phyloP scores from a whole-genome alignment of 1,140 invertebrate species.

The Rhyzopertha dominica region DNA sequence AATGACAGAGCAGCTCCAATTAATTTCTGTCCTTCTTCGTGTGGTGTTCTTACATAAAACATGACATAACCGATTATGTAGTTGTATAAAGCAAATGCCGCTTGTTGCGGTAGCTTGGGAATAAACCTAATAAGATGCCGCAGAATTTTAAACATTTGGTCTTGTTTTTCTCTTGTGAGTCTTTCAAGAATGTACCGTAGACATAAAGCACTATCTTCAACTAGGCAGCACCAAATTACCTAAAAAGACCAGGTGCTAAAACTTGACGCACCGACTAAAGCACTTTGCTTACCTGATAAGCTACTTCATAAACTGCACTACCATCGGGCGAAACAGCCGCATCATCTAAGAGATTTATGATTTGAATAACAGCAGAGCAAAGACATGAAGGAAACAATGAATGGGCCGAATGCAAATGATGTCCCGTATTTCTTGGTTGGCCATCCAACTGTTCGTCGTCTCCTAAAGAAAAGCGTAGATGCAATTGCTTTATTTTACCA shows the following conservation, averaged over 20 bases:
- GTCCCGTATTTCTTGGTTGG: conserved; percentile 60
- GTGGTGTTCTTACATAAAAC: conserved; percentile 95
- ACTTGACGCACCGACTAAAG: too few relatives aligned
- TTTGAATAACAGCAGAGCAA: conserved; percentile 90
- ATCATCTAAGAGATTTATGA: conserved; percentile 93
- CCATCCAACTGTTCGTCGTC: conserved; percentile 69
- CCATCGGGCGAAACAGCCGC: conserved; percentile 93
- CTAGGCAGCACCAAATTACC: conserved; percentile 90
- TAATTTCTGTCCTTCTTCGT: conserved; percentile 84
- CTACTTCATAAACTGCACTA: conserved; percentile 82
- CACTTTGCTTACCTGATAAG: conserved; percentile 64
- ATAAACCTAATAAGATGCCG: conserved; percentile 91
- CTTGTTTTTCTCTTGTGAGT: conserved; percentile 91
- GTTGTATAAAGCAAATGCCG: conserved; percentile 97
- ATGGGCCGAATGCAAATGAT: conserved; percentile 84
- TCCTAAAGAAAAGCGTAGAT: conserved; percentile 12
- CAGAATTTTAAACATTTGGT: conserved; percentile 91
- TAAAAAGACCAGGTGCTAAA: conserved; percentile 7
- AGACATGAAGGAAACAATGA: conserved; percentile 95
- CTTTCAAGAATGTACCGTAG: conserved; percentile 93
- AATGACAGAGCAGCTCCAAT: conserved; percentile 92
- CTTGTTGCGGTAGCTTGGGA: conserved; percentile 90
- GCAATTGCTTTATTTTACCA: background rate
- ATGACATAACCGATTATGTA: conserved; percentile 99
- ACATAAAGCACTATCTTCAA: conserved; percentile 96